Conservation (phyloP, 2,888 invertebrate genomes). For the Zygogramma bicolorata region DNA sequence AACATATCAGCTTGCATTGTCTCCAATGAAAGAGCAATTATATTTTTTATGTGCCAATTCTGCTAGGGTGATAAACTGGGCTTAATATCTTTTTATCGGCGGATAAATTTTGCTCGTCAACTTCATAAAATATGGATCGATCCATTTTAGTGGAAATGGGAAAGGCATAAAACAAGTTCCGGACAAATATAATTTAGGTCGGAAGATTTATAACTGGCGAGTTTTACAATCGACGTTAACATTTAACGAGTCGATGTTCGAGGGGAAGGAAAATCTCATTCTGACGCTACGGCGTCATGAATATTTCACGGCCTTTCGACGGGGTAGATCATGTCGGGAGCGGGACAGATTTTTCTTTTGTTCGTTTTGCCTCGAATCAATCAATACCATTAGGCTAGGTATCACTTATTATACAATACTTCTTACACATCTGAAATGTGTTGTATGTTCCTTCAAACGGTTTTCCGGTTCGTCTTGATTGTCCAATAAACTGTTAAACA, state of each 20-base stretch:
- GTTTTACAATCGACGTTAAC: conserved; percentile 67
- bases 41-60: conserved; percentile 37
- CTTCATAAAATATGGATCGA: conserved; percentile 60
- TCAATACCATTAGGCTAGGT: too few relatives aligned
- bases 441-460: too few relatives aligned
- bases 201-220: conserved; percentile 65
- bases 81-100: conserved; percentile 48
- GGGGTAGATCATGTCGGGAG: conserved; percentile 5
- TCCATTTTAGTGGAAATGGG: conserved; percentile 57
- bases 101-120: conserved; percentile 53
- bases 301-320: conserved; percentile 57
- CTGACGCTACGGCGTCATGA: conserved; percentile 55
- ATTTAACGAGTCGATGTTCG: conserved; percentile 62
- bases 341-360: too few relatives aligned
- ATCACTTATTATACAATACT: too few relatives aligned
- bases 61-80: conserved; percentile 36
- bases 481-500: too few relatives aligned
- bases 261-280: conserved; percentile 60
- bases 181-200: conserved; percentile 64
- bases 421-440: too few relatives aligned
- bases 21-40: conserved; percentile 22
- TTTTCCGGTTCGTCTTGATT: too few relatives aligned
- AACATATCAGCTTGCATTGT: background rate
- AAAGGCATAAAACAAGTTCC: conserved; percentile 60
- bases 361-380: too few relatives aligned